These are phyloP conservation scores for Drosophila busckii DNA, from an alignment of 1,140 invertebrate genomes.

Conservation along the genomic window DNA sequence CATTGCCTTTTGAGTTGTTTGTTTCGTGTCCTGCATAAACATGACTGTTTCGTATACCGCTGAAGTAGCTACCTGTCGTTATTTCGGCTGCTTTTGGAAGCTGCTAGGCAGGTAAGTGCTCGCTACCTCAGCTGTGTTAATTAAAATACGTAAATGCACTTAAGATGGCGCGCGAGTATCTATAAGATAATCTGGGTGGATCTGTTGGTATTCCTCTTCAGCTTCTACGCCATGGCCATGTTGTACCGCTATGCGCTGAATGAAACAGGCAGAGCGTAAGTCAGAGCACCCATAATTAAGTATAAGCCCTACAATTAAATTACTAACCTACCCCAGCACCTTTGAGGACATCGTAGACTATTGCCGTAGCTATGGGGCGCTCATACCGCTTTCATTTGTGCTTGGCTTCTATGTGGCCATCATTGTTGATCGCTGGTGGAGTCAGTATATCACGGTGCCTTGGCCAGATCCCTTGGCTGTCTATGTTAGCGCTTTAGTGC, in stretches of 20 bases:
- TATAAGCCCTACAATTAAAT: no score
- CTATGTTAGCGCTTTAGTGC: slow-evolving; percentile 82
- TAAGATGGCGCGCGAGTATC: slow-evolving; percentile 94
- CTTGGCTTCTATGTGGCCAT: slow-evolving; percentile 95
- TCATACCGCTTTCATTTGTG: slow-evolving; percentile 92
- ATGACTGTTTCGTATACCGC: slow-evolving; percentile 94
- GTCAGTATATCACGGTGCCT: slow-evolving; percentile 88
- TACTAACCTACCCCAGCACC: slow-evolving; percentile 79
- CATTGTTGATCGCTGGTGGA: slow-evolving; percentile 96
- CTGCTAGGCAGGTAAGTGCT: slow-evolving; percentile 85
- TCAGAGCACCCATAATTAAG: no score
- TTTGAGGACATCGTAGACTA: slow-evolving; percentile 90
- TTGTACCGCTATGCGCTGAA: slow-evolving; percentile 89
- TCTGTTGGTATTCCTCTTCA: slow-evolving; percentile 88
- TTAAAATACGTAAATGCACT: neutral
- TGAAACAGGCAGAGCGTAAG: slow-evolving; percentile 87
- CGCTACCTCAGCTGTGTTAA: no score
- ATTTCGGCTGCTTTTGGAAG: slow-evolving; percentile 90
- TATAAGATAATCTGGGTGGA: slow-evolving; percentile 98
- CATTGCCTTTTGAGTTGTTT: neutral
- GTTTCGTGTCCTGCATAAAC: neutral
- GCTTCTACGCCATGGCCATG: slow-evolving; percentile 91
- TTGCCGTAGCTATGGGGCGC: slow-evolving; percentile 87
- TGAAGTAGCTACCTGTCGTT: slow-evolving; percentile 90
- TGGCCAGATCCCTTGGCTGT: slow-evolving; percentile 91